phyloP scores from a whole-genome alignment of 1,140 invertebrate species.

The Magallana gigas region DNA sequence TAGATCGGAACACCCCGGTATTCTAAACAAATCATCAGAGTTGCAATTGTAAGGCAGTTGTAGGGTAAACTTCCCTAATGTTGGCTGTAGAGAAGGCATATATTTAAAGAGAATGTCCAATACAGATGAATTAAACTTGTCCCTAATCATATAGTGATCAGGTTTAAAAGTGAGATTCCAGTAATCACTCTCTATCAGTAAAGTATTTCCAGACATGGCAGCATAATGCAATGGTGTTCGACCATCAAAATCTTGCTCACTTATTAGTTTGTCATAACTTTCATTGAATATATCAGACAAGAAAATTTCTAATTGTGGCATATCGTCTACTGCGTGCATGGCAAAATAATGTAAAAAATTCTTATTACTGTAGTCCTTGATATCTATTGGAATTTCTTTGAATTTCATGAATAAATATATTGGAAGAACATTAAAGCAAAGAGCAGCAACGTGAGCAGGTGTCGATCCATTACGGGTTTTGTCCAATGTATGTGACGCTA shows the following conservation, averaged over 20 bases:
- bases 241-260: neutral
- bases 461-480: neutral
- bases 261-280: neutral
- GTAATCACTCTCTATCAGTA: neutral
- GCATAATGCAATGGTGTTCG: neutral
- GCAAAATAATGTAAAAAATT: neutral
- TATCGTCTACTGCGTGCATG: neutral
- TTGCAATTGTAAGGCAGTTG: neutral
- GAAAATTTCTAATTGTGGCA: rapidly evolving
- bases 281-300: neutral
- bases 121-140: neutral
- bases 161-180: neutral
- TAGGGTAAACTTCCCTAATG: neutral
- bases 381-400: neutral
- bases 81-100: neutral
- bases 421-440: neutral
- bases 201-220: neutral
- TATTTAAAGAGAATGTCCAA: neutral
- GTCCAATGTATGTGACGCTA: neutral
- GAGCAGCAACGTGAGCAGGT: neutral
- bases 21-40: neutral
- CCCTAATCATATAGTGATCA: neutral
- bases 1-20: neutral
- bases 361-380: neutral
- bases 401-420: neutral